Conservation (phyloP, 1,140 invertebrate genomes). For the Delia radicum region DNA sequence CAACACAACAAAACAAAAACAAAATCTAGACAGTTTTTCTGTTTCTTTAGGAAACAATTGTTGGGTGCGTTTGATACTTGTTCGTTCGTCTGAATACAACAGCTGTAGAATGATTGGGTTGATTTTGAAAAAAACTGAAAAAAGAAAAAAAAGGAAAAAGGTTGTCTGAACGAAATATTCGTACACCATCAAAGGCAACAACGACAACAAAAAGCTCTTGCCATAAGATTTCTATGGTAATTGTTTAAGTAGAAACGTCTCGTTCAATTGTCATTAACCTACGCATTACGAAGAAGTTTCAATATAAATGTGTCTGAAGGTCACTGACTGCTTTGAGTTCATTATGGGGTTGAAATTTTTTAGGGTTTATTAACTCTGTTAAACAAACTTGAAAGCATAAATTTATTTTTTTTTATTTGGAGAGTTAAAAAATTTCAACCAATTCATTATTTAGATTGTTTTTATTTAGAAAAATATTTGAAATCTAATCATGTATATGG, state of each 20-base stretch:
- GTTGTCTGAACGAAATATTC: background rate
- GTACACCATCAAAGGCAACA: background rate
- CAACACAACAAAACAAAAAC: background rate
- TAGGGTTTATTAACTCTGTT: background rate
- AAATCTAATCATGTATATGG: too few relatives aligned
- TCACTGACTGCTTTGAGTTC: constrained; percentile 2
- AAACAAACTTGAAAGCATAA: too few relatives aligned
- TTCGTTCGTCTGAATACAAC: background rate
- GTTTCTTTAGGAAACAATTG: background rate
- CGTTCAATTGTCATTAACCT: too few relatives aligned
- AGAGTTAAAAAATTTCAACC: too few relatives aligned
- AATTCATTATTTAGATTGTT: too few relatives aligned
- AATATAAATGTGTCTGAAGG: constrained; percentile 21
- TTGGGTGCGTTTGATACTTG: background rate
- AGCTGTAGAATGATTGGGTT: background rate
- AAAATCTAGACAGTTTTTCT: background rate
- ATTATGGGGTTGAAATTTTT: background rate
- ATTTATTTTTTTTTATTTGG: too few relatives aligned
- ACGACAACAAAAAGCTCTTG: background rate
- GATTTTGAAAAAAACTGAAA: too few relatives aligned
- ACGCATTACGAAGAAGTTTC: too few relatives aligned
- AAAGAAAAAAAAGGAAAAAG: background rate
- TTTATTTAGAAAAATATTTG: too few relatives aligned
- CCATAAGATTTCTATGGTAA: too few relatives aligned
- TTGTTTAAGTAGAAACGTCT: too few relatives aligned